Evolutionary conservation across 1,140 invertebrate genomes (phyloP).

Genomic region (Luehdorfia chinensis): DNA sequence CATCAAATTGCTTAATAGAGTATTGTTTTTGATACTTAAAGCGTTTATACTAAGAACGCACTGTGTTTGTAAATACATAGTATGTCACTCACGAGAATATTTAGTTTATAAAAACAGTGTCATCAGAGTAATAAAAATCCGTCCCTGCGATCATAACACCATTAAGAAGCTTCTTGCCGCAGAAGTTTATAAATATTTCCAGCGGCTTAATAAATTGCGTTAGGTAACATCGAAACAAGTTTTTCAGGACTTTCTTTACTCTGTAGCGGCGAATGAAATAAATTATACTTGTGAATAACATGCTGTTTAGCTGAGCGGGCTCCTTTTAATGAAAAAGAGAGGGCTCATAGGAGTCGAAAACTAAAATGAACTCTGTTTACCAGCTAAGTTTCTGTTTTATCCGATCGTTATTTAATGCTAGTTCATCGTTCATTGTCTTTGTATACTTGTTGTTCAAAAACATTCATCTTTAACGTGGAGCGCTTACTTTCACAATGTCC

Average conservation of each 20-base stretch:
- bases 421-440: conserved; percentile 4
- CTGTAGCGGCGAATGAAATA: conserved; percentile 37
- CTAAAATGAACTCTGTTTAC: conserved; percentile 7
- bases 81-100: too few species aligned
- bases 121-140: conserved; percentile 1
- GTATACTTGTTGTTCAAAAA: conserved; percentile 4
- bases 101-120: conserved; percentile 7
- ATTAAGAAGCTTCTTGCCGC: conserved; percentile 8
- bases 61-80: too few species aligned
- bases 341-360: conserved; percentile 5
- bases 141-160: not conserved
- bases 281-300: conserved; percentile 40
- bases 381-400: conserved; percentile 8
- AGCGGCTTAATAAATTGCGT: conserved; percentile 21
- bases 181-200: conserved; percentile 18
- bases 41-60: too few species aligned
- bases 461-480: not conserved
- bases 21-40: too few species aligned
- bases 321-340: conserved; percentile 25
- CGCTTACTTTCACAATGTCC: not conserved
- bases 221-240: conserved; percentile 21
- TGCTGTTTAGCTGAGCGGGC: conserved; percentile 23
- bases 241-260: conserved; percentile 25
- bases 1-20: too few species aligned
- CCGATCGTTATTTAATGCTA: not conserved